These are phyloP conservation scores for Calephelis perditalis DNA, from an alignment of 2,888 invertebrate species.

Conservation along the genomic window DNA sequence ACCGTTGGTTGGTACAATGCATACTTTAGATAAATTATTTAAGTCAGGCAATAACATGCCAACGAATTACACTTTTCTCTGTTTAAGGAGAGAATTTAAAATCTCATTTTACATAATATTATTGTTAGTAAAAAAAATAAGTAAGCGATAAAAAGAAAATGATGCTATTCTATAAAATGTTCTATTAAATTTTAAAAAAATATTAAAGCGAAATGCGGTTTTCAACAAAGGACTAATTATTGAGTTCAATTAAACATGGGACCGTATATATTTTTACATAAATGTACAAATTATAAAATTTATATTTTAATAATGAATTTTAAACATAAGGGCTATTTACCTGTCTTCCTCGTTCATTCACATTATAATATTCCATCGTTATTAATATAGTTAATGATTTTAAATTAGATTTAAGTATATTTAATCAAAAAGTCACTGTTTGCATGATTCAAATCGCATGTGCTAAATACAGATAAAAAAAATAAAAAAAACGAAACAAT, in stretches of 20 bases:
- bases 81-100: neutral
- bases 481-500: neutral
- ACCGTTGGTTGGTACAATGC: neutral
- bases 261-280: slow-evolving; percentile 8
- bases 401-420: neutral
- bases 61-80: neutral
- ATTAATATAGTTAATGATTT: neutral
- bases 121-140: neutral
- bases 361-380: neutral
- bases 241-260: neutral
- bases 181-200: neutral
- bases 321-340: neutral
- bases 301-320: slow-evolving; percentile 1
- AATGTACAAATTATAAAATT: slow-evolving; percentile 14
- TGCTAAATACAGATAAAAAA: neutral
- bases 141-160: neutral
- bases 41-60: neutral
- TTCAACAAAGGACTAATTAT: neutral
- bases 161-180: neutral
- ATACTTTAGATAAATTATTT: neutral
- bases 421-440: neutral
- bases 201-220: neutral
- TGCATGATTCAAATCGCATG: neutral
- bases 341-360: slow-evolving; percentile 1
- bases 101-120: neutral